Percentiles rank a stretch among this genome's conserved stretches.
Evolutionary conservation across 2,888 invertebrate genomes (phyloP).

Genomic region (Ametastegia equiseti): DNA sequence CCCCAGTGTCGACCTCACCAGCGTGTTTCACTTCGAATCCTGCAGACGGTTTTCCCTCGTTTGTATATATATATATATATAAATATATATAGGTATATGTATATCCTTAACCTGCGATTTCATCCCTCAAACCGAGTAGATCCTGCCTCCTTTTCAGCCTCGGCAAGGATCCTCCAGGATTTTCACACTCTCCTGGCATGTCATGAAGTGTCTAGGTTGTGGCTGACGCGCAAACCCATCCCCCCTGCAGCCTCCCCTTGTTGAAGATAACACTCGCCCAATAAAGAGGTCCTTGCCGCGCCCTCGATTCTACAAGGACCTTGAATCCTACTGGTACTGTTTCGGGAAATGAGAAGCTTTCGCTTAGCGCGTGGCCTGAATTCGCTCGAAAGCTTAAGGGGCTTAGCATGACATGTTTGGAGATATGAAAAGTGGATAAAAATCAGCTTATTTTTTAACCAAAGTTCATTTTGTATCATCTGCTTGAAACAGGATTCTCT

Average conservation of each 20-base stretch:
- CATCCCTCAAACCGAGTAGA: neutral
- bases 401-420: too few species aligned
- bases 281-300: constrained; percentile 6
- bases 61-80: too few species aligned
- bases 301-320: neutral
- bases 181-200: constrained; percentile 28
- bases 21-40: neutral
- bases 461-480: too few species aligned
- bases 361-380: neutral
- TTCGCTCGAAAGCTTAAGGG: neutral
- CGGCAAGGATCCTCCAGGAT: neutral
- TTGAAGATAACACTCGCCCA: constrained; percentile 27
- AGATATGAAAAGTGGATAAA: too few species aligned
- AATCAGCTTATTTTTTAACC: too few species aligned
- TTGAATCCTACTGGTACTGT: neutral
- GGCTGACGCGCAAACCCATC: constrained; percentile 11
- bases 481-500: too few species aligned
- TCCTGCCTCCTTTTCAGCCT: too few species aligned
- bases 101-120: too few species aligned
- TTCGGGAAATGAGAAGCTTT: neutral
- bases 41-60: neutral
- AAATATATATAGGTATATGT: too few species aligned
- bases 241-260: neutral
- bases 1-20: constrained; percentile 9
- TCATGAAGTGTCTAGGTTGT: constrained; percentile 24